These are phyloP conservation scores for Zaprionus obscuricornis DNA, from an alignment of 2,888 invertebrate species.

Conservation along the genomic window DNA sequence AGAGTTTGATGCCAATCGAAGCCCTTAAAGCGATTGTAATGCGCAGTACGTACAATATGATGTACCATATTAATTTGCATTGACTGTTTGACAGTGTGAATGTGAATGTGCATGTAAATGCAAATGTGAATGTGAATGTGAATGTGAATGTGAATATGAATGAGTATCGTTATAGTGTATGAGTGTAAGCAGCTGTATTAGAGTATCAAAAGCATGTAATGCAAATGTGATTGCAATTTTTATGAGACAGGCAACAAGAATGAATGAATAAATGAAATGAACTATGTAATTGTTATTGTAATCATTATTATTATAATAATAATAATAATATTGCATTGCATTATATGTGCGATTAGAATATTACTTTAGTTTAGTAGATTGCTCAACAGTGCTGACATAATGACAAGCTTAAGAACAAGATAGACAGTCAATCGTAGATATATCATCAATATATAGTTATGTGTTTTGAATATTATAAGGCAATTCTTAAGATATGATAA, in stretches of 20 bases:
- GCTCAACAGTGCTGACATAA: conserved; percentile 51
- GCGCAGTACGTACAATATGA: conserved; percentile 57
- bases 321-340: conserved; percentile 38
- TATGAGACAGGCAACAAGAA: conserved; percentile 48
- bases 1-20: conserved; percentile 21
- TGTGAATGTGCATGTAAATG: conserved; percentile 27
- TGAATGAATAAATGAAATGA: too few species aligned
- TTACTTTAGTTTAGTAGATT: conserved; percentile 60
- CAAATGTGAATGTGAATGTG: conserved; percentile 22
- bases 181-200: too few species aligned
- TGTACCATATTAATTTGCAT: conserved; percentile 46
- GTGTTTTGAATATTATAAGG: conserved; percentile 6
- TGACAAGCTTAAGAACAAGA: conserved; percentile 48
- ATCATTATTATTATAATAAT: conserved; percentile 31
- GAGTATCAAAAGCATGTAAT: conserved; percentile 57
- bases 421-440: conserved; percentile 30
- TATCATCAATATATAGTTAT: conserved; percentile 11
- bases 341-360: conserved; percentile 48
- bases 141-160: conserved; percentile 2
- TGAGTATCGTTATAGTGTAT: too few species aligned
- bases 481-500: conserved; percentile 22
- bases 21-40: conserved; percentile 37
- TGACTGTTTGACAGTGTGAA: conserved; percentile 30
- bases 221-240: conserved; percentile 68
- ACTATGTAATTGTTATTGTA: conserved; percentile 12